Conservation (phyloP, 1,140 invertebrate species). For the Coptotermes formosanus region DNA sequence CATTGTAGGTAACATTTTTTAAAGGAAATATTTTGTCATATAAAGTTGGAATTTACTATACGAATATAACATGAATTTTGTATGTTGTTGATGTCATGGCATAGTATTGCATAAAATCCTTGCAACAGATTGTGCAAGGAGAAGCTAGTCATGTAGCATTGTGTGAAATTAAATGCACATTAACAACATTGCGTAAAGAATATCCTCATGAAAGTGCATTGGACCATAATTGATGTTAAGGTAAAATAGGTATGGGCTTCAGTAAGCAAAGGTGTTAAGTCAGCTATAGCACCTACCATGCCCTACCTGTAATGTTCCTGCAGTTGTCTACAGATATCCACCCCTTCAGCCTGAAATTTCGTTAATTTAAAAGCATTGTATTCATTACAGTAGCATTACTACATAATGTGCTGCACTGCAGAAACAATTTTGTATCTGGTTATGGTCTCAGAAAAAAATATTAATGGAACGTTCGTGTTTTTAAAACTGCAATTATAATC, state of each 20-base stretch:
- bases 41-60: background rate
- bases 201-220: slow-evolving; percentile 11
- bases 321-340: background rate
- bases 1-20: background rate
- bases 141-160: background rate
- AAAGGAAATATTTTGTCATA: background rate
- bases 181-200: background rate
- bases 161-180: background rate
- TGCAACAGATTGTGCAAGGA: background rate
- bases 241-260: background rate
- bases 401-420: background rate
- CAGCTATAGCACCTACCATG: background rate
- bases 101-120: background rate
- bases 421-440: background rate
- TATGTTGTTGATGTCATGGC: background rate
- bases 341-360: background rate
- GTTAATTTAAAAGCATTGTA: background rate
- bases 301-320: slow-evolving; percentile 4
- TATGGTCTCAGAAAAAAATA: background rate
- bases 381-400: background rate
- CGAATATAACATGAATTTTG: background rate
- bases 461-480: background rate
- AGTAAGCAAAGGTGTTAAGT: background rate
- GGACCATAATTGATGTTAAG: background rate
- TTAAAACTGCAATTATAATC: background rate